These are phyloP conservation scores for Alcis repandata DNA, from an alignment of 2,888 invertebrate genomes.

Conservation along the genomic window DNA sequence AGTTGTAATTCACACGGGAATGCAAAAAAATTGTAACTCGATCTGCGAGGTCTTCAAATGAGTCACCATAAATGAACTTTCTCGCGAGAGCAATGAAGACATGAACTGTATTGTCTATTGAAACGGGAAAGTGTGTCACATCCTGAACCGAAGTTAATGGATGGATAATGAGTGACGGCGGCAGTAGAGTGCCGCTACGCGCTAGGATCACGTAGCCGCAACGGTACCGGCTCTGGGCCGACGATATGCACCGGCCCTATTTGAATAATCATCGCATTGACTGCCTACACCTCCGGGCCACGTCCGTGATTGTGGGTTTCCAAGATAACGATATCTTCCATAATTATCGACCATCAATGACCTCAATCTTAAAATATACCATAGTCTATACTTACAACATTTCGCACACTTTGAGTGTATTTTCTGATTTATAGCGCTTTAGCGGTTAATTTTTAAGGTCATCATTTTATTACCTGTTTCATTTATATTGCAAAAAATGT, in stretches of 20 bases:
- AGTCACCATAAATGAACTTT: conserved; percentile 44
- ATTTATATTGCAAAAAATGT: conserved; percentile 17
- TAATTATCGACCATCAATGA: conserved; percentile 37
- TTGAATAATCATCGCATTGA: conserved; percentile 75
- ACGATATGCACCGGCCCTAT: conserved; percentile 67
- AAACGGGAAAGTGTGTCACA: conserved; percentile 72
- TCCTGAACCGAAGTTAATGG: conserved; percentile 74
- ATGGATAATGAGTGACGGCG: conserved; percentile 69
- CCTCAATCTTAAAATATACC: conserved; percentile 26
- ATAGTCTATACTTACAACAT: conserved; percentile 2
- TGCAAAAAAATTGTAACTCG: conserved; percentile 41
- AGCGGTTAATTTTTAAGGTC: conserved; percentile 23
- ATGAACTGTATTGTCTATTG: conserved; percentile 53
- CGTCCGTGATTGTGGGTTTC: conserved; percentile 58
- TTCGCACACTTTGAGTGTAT: conserved; percentile 19
- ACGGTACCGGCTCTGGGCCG: conserved; percentile 66
- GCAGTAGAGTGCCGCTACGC: conserved; percentile 65
- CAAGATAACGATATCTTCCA: conserved; percentile 55
- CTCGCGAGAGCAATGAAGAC: conserved; percentile 52
- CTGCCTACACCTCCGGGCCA: conserved; percentile 54
- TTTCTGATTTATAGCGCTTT: conserved; percentile 28
- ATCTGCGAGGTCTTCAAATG: conserved; percentile 36
- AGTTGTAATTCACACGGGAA: conserved; percentile 64
- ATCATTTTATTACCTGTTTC: conserved; percentile 17
- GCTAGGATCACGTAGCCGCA: conserved; percentile 78